Conservation (phyloP, 2,113 vertebrate genomes). For the Equus quagga region DNA sequence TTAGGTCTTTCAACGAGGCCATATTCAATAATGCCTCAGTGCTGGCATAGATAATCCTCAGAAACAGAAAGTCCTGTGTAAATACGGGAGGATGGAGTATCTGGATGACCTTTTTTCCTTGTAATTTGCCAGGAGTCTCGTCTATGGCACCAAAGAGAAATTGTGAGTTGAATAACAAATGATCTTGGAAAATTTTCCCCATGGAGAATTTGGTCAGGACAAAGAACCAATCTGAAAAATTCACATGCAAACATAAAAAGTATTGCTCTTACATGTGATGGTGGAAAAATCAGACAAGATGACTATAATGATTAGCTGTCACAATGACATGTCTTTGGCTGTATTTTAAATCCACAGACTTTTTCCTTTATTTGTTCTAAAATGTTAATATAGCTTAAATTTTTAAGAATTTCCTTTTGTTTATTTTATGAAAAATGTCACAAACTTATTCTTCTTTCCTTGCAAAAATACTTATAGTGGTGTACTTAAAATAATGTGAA, state of each 20-base stretch:
- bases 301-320: background rate
- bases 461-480: background rate
- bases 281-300: background rate
- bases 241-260: constrained; percentile 1
- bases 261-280: background rate
- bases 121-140: background rate
- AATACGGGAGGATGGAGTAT: background rate
- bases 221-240: background rate
- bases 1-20: constrained; percentile 11
- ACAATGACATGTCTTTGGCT: background rate
- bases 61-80: background rate
- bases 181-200: background rate
- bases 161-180: background rate
- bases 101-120: background rate
- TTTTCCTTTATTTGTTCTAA: constrained; percentile 44
- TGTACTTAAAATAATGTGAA: background rate
- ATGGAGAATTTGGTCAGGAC: constrained; percentile 36
- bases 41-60: background rate
- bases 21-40: constrained; percentile 8
- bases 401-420: constrained; percentile 41
- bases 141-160: constrained; percentile 10
- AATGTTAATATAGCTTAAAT: background rate
- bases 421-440: constrained; percentile 38
- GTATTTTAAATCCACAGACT: background rate
- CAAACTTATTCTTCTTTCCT: background rate